Percentiles rank a stretch among this genome's conserved stretches.
Conservation (phyloP, 2,797 vertebrate species). For the Xenentodon cancila region DNA sequence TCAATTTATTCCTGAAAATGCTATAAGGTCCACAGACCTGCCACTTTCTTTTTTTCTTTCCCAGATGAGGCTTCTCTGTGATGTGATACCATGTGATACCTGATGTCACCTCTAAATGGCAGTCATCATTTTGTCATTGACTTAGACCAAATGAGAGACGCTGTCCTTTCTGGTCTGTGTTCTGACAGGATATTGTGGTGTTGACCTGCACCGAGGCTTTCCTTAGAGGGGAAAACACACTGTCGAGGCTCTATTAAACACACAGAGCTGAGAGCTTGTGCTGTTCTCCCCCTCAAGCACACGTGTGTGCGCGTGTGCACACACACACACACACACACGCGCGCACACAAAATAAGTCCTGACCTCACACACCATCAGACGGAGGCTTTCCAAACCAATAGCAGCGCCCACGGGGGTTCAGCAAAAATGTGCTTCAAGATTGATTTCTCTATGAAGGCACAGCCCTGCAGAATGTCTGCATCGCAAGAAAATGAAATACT, state of each 20-base stretch:
- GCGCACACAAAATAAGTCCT: constrained; percentile 20
- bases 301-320: neutral
- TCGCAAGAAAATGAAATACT: constrained; percentile 60
- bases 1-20: constrained; percentile 42
- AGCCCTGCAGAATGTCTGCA: constrained; percentile 50
- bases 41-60: neutral
- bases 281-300: neutral
- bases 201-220: constrained; percentile 41
- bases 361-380: constrained; percentile 39
- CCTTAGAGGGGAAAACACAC: constrained; percentile 15
- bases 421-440: constrained; percentile 60
- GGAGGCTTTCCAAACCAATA: constrained; percentile 55
- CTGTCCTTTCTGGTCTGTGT: constrained; percentile 8
- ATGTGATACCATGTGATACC: constrained; percentile 36
- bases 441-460: constrained; percentile 62
- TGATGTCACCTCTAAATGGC: constrained; percentile 22
- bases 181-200: constrained; percentile 2
- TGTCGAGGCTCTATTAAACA: constrained; percentile 35
- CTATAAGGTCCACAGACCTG: constrained; percentile 9
- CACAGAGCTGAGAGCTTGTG: constrained; percentile 15
- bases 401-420: constrained; percentile 42
- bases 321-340: constrained; percentile 13
- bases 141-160: constrained; percentile 28
- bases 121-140: constrained; percentile 35
- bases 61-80: constrained; percentile 12